Conservation (phyloP, 2,113 vertebrate genomes). For the Sakesphorus luctuosus region DNA sequence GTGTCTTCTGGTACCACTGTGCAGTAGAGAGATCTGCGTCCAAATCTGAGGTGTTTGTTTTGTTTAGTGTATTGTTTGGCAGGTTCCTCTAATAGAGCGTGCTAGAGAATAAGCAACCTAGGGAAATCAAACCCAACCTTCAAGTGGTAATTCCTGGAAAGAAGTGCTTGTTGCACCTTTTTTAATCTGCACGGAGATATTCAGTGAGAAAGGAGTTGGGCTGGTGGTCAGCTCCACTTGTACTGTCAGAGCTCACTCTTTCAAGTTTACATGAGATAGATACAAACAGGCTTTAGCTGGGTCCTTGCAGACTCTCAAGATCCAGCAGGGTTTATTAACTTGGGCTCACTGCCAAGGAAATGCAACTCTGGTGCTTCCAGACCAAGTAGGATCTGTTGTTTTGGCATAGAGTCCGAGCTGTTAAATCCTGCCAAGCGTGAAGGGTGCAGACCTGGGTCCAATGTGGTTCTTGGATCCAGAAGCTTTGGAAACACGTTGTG, state of each 20-base stretch:
- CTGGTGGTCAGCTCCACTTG: not conserved
- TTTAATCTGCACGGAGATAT: not conserved
- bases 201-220: not conserved
- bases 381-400: not conserved
- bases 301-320: not conserved
- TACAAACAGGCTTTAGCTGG: not conserved
- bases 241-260: not conserved
- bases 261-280: not conserved
- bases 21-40: not conserved
- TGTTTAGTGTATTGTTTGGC: not conserved
- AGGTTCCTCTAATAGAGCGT: not conserved
- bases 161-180: not conserved
- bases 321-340: not conserved
- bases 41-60: not conserved
- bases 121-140: not conserved
- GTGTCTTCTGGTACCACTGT: not conserved
- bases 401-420: not conserved
- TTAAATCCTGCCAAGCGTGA: not conserved
- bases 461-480: rapidly evolving
- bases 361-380: not conserved
- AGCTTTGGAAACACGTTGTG: rapidly evolving
- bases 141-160: not conserved
- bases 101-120: not conserved
- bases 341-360: not conserved
- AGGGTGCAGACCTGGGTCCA: not conserved